A percentile compares a stretch with the other conserved stretches of the same genome.
phyloP scores from a whole-genome alignment of 2,797 vertebrate genomes.

The Melanogrammus aeglefinus region DNA sequence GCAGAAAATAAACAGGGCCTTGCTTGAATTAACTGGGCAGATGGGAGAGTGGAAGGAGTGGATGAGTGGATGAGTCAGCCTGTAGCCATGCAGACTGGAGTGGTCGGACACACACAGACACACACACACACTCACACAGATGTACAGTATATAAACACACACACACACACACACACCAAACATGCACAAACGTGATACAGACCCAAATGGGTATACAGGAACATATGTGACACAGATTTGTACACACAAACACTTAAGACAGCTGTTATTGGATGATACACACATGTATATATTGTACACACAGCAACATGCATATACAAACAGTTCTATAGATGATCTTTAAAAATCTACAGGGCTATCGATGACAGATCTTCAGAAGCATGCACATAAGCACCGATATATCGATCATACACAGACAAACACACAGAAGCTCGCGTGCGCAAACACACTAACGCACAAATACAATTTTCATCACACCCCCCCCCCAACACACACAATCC shows the following conservation, averaged over 20 bases:
- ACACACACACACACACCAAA: slow-evolving; percentile 6
- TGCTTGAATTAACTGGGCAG: slow-evolving; percentile 69
- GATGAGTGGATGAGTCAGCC: slow-evolving; percentile 64
- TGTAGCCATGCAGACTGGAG: slow-evolving; percentile 69
- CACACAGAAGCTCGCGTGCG: too few relatives aligned
- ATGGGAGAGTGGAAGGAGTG: background rate
- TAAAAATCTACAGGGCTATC: too few relatives aligned
- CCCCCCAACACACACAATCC: too few relatives aligned
- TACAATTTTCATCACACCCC: too few relatives aligned
- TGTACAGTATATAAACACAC: background rate
- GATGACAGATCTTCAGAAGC: too few relatives aligned
- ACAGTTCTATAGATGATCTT: too few relatives aligned
- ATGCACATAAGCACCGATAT: too few relatives aligned
- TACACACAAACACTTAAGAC: background rate
- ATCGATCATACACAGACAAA: too few relatives aligned
- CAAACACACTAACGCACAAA: too few relatives aligned
- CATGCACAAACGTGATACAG: background rate
- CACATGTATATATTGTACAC: too few relatives aligned
- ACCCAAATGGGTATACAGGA: background rate
- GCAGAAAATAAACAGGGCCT: slow-evolving; percentile 63
- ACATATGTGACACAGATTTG: background rate
- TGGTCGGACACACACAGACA: slow-evolving; percentile 14
- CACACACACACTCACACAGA: slow-evolving; percentile 7
- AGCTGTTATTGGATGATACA: background rate
- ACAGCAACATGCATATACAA: too few relatives aligned